Base-by-base conservation (phyloP, 92 coral and sea anemone species). In the Palythoa grandis region DNA sequence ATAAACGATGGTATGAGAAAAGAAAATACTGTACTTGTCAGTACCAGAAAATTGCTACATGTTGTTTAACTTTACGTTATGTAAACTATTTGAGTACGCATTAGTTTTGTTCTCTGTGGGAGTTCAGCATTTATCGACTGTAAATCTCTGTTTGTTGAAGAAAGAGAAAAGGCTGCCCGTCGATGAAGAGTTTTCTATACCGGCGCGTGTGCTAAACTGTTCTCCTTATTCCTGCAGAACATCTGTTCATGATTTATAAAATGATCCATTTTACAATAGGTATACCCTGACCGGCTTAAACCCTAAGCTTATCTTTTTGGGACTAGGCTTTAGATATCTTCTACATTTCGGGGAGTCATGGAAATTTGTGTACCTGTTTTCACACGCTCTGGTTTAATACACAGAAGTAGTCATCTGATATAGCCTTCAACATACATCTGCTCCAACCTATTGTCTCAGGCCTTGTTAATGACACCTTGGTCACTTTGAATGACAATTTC, bases 391-490 rank as follows among this genome's bases (percentile, higher is more conserved):
- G 76, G 91, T 88, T 70, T 82, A 88, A 91, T 88, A 76, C 89
- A 77, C 71, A 82, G 79, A 92, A 79, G 70, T 82, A 84, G 95
- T 94, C 91, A 94, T 88, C 88, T 90, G 98, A 92, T 91, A 88
- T 84, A 91, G 76, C 78, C 86, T 91, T 90, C 93, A 87, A 83
- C 72, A 84, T 74, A 87, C 93, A 93, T 90, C 93, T 92, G 98
- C 91, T 93, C 89, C 48, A 73, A 63, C 50, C 83, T 86, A 94
- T 94, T 94, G 98, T 94, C 63, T 87, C 67, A 86, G 83, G 83
- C 72, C 88, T 89, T 87, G 95, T 86, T 94, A 90, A 91, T 91
- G 95, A 90, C 94, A 94, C 98, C 89, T 88, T 90, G 89, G 89
- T 91, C 89, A 70, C 70, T 70, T 67, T 87, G 94, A 86, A 82